A percentile compares a stretch with the other conserved stretches of the same genome.
These are phyloP conservation scores for Athetis lepigone DNA, from an alignment of 2,888 invertebrate species.

Conservation along the genomic window DNA sequence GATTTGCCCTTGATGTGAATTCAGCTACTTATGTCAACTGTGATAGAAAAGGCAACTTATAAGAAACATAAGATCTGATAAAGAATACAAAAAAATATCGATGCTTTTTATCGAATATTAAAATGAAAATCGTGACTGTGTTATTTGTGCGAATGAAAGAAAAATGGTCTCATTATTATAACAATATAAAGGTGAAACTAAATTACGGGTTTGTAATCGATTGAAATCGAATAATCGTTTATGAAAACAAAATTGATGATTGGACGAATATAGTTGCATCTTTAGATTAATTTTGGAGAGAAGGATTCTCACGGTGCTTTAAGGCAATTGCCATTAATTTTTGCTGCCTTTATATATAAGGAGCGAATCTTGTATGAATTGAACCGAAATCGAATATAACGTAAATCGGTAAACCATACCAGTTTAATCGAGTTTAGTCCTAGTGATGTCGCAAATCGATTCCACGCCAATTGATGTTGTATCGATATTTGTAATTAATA, in stretches of 20 bases:
- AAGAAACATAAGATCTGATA: background rate
- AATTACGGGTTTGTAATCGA: background rate
- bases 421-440: slow-evolving; percentile 34
- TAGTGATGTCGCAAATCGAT: slow-evolving; percentile 50
- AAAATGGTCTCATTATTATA: background rate
- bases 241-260: no score
- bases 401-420: slow-evolving; percentile 13
- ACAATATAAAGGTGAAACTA: background rate
- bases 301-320: slow-evolving; percentile 35
- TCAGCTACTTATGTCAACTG: background rate
- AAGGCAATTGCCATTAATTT: slow-evolving; percentile 31
- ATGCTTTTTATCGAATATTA: background rate
- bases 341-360: slow-evolving; percentile 35
- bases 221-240: background rate
- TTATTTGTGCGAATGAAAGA: background rate
- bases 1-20: no score
- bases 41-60: background rate
- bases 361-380: slow-evolving; percentile 24
- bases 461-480: slow-evolving; percentile 19
- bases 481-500: slow-evolving; percentile 52
- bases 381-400: background rate
- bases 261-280: background rate
- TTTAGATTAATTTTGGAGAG: background rate
- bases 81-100: background rate
- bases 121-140: background rate